Percentiles rank a stretch among this genome's conserved stretches.
Evolutionary conservation across 2,888 invertebrate species (phyloP).

Genomic region (Pseudococcus longispinus): DNA sequence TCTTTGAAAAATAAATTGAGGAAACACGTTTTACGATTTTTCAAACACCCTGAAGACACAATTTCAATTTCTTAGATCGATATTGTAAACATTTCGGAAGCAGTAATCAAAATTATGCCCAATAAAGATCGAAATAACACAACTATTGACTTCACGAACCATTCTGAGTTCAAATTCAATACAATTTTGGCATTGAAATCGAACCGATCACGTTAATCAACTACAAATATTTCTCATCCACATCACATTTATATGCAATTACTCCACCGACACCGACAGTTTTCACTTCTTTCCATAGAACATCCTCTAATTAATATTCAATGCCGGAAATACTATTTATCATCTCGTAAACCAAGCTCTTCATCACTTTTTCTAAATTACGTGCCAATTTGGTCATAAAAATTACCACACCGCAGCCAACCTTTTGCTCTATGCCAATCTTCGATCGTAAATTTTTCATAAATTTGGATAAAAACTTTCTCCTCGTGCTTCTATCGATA

Average conservation of each 20-base stretch:
- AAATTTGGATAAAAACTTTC: background rate
- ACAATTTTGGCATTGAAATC: background rate
- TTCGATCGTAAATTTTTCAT: background rate
- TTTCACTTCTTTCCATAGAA: background rate
- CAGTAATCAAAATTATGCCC: no score
- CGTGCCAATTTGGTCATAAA: background rate
- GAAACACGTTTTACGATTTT: no score
- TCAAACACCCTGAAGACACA: no score
- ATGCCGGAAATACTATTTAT: background rate
- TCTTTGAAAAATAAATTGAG: no score
- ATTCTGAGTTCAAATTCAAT: no score
- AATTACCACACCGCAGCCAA: background rate
- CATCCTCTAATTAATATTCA: background rate
- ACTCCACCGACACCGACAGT: background rate
- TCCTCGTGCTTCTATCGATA: background rate
- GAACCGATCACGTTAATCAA: background rate
- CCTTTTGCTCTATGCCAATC: background rate
- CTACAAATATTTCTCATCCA: background rate
- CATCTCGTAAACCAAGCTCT: background rate
- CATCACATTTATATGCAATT: background rate
- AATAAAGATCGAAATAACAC: no score
- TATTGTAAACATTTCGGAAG: no score
- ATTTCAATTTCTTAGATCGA: no score
- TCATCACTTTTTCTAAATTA: background rate
- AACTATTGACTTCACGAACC: background rate